These are phyloP conservation scores for Callosobruchus maculatus DNA, from an alignment of 2,888 invertebrate species.

Conservation along the genomic window DNA sequence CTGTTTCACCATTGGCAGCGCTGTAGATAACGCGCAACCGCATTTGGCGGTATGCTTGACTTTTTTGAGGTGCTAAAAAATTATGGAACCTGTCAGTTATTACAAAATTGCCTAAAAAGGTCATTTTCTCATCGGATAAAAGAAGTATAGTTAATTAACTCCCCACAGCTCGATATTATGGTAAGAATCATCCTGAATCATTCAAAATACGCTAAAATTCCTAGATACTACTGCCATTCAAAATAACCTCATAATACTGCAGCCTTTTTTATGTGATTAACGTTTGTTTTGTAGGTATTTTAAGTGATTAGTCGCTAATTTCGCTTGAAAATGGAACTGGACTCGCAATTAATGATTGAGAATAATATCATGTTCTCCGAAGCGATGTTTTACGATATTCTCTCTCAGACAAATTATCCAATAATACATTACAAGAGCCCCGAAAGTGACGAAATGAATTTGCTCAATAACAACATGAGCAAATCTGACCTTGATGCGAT, in stretches of 20 bases:
- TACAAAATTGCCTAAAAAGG: conserved; percentile 18
- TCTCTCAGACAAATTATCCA: conserved; percentile 16
- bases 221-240: not conserved
- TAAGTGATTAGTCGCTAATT: not conserved
- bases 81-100: conserved; percentile 15
- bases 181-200: not conserved
- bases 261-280: not conserved
- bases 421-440: conserved; percentile 14
- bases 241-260: not conserved
- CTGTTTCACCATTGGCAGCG: not conserved
- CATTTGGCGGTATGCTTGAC: conserved; percentile 19
- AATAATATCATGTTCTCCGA: conserved; percentile 18
- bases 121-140: not conserved
- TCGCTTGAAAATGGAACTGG: conserved; percentile 18
- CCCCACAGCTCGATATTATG: not conserved
- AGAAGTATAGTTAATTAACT: not conserved
- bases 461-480: conserved; percentile 19
- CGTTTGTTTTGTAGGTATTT: not conserved
- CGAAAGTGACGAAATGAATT: conserved; percentile 19
- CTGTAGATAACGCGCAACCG: conserved; percentile 14
- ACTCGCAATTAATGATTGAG: conserved; percentile 19
- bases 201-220: not conserved
- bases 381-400: conserved; percentile 20
- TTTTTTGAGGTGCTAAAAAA: conserved; percentile 15
- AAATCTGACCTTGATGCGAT: conserved; percentile 18